A percentile compares a stretch with the other conserved stretches of the same genome.
Conservation (phyloP, 30 jellyfish, hydroid and myxozoan genomes). For the Morbakka virulenta region DNA sequence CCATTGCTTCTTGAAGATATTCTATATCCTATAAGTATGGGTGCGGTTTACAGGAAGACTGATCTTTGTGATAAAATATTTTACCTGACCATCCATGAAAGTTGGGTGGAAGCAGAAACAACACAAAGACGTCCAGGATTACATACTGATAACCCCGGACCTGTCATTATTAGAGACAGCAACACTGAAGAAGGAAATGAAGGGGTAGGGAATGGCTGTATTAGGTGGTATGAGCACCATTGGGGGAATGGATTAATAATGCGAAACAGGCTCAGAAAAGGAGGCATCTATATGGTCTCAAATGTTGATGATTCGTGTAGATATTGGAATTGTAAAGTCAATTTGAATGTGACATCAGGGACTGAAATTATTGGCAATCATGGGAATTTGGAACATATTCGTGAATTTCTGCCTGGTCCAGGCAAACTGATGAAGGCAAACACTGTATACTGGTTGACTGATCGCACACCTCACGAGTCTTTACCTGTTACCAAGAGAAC, state of each 20-base stretch:
- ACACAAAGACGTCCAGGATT: constrained; percentile 80
- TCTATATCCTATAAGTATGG: too few relatives aligned
- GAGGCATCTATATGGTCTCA: constrained; percentile 87
- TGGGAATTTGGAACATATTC: constrained; percentile 70
- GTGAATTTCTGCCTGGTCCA: constrained; percentile 55
- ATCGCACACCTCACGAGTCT: constrained; percentile 85
- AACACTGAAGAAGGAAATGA: neutral
- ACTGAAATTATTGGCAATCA: constrained; percentile 41
- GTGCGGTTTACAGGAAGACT: neutral
- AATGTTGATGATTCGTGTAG: constrained; percentile 55
- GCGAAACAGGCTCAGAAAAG: too few relatives aligned
- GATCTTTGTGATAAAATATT: constrained; percentile 38
- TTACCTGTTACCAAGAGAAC: constrained; percentile 36
- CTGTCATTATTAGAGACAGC: neutral
- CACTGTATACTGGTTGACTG: constrained; percentile 66
- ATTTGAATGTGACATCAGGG: too few relatives aligned
- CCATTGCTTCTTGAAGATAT: neutral
- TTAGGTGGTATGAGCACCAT: too few relatives aligned
- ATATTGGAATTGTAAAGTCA: constrained; percentile 55
- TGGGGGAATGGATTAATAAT: too few relatives aligned
- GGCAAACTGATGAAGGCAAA: constrained; percentile 45
- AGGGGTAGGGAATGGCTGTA: neutral
- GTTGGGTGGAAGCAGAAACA: constrained; percentile 20
- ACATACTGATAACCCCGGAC: constrained; percentile 77
- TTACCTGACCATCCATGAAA: constrained; percentile 69